phyloP scores from a whole-genome alignment of 2,888 invertebrate species.

The Syritta pipiens region DNA sequence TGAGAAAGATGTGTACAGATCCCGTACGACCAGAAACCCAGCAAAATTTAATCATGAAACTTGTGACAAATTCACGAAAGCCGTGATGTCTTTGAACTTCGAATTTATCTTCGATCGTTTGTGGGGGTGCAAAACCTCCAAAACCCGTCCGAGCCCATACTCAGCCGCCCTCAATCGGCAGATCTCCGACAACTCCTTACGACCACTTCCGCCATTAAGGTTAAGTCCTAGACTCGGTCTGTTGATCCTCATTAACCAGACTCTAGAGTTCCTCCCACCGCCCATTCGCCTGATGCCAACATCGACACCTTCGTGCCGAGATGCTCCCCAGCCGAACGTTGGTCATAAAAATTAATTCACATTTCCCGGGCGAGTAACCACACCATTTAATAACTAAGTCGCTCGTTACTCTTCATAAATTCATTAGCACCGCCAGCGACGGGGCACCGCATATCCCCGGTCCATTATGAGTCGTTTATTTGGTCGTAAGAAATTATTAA shows the following conservation, averaged over 20 bases:
- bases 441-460: conserved; percentile 25
- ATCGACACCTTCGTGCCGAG: background rate
- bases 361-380: background rate
- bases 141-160: too few species aligned
- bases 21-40: too few species aligned
- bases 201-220: too few species aligned
- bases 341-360: conserved; percentile 7
- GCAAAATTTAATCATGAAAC: too few species aligned
- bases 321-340: background rate
- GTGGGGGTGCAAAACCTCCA: too few species aligned
- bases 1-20: too few species aligned
- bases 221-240: too few species aligned
- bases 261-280: background rate
- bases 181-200: too few species aligned
- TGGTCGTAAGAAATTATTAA: conserved; percentile 57
- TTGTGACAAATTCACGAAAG: too few species aligned
- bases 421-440: conserved; percentile 18
- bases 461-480: conserved; percentile 46
- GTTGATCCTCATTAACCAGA: conserved; percentile 32
- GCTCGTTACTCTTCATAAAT: conserved; percentile 7
- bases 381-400: background rate
- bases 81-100: too few species aligned
- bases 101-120: too few species aligned
- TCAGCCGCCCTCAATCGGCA: too few species aligned
- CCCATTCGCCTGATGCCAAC: background rate